Conservation (phyloP, 2,888 invertebrate genomes). For the Callyntrura sp. region DNA sequence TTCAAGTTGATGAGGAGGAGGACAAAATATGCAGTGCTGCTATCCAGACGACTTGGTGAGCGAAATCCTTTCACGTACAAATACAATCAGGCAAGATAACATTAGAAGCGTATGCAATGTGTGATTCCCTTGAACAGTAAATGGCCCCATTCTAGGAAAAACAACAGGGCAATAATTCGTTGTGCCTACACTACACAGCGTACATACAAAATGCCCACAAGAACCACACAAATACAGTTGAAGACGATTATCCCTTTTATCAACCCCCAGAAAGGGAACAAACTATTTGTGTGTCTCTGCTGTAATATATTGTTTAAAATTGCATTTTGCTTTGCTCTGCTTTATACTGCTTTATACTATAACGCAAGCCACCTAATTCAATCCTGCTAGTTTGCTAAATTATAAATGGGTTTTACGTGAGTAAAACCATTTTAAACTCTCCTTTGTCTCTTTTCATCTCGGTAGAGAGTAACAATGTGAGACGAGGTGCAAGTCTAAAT, state of each 20-base stretch:
- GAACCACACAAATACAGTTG: too few relatives aligned
- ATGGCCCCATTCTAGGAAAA: constrained; percentile 10
- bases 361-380: too few relatives aligned
- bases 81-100: constrained; percentile 6
- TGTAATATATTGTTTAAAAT: constrained; percentile 12
- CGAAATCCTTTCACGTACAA: not conserved
- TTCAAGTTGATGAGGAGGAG: constrained; percentile 14
- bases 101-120: constrained; percentile 27
- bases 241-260: too few relatives aligned
- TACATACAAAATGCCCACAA: not conserved
- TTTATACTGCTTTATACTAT: constrained; percentile 4
- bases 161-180: constrained; percentile 8
- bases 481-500: too few relatives aligned
- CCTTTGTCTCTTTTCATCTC: constrained; percentile 21
- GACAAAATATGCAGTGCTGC: not conserved
- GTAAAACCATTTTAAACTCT: constrained; percentile 5
- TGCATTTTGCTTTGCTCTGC: not conserved
- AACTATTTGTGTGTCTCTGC: too few relatives aligned
- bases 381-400: too few relatives aligned
- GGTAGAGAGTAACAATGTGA: too few relatives aligned
- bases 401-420: not conserved
- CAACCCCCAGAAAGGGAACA: too few relatives aligned
- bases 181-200: not conserved
- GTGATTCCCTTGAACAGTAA: constrained; percentile 18
- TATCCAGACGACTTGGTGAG: too few relatives aligned